These are phyloP conservation scores for Eidolon dupreanum DNA, from an alignment of 2,797 vertebrate species.

Conservation along the genomic window DNA sequence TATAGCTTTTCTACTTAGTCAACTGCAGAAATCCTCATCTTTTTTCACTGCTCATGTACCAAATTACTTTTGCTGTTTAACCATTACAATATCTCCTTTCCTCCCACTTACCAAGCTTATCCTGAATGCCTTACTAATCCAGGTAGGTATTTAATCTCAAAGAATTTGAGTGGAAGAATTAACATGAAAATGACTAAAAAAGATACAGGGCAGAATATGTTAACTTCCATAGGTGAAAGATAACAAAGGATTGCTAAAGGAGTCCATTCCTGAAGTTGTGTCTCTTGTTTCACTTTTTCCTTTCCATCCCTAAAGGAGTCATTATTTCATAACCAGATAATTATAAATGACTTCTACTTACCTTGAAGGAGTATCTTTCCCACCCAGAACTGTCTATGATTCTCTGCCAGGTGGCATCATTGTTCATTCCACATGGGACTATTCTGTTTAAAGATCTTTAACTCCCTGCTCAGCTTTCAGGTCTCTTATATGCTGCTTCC, in stretches of 20 bases:
- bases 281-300: not conserved
- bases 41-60: not conserved
- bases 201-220: not conserved
- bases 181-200: not conserved
- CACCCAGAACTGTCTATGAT: not conserved
- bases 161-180: not conserved
- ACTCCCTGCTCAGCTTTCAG: not conserved
- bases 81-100: not conserved
- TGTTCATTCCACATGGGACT: not conserved
- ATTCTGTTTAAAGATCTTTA: constrained; percentile 8
- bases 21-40: not conserved
- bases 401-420: not conserved
- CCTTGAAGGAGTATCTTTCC: not conserved
- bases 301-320: not conserved
- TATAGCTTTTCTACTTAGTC: not conserved
- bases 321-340: constrained; percentile 20
- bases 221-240: not conserved
- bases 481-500: not conserved
- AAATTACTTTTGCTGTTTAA: not conserved
- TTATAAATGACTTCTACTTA: not conserved
- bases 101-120: not conserved
- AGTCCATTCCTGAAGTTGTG: not conserved
- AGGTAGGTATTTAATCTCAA: not conserved
- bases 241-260: not conserved
- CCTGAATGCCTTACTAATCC: not conserved